These are phyloP conservation scores for Eremophila alpestris DNA, from an alignment of 2,797 vertebrate species.

Conservation along the genomic window DNA sequence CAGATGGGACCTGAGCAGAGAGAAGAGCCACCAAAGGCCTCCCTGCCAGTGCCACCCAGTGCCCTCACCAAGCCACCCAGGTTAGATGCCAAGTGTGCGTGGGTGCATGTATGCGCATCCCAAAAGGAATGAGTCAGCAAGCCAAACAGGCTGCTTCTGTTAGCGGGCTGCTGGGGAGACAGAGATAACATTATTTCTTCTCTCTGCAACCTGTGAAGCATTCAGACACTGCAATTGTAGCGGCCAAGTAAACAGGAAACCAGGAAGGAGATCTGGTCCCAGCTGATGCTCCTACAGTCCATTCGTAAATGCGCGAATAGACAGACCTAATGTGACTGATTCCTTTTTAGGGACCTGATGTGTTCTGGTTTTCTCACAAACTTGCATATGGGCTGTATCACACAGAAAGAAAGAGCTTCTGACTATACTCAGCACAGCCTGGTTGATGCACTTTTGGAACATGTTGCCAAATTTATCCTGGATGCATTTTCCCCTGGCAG, in stretches of 20 bases:
- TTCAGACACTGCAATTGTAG: neutral
- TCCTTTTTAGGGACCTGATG: neutral
- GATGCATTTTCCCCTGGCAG: neutral
- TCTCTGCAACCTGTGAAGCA: neutral
- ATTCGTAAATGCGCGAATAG: neutral
- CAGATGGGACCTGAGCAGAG: fast-evolving
- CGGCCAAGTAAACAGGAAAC: neutral
- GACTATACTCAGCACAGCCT: neutral
- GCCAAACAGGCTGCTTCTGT: neutral
- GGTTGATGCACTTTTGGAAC: neutral
- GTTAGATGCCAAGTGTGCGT: neutral
- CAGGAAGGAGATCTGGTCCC: neutral
- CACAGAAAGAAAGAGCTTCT: neutral
- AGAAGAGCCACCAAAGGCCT: neutral
- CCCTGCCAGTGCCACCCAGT: fast-evolving
- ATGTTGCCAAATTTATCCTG: neutral
- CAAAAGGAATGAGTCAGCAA: neutral
- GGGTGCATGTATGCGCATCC: fast-evolving
- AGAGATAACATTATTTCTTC: neutral
- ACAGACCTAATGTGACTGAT: neutral
- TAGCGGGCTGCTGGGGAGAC: neutral
- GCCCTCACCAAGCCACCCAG: neutral
- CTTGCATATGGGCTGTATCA: neutral
- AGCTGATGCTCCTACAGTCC: neutral
- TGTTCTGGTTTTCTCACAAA: neutral